Conservation (phyloP, 1,140 invertebrate species). For the Drosophila pectinifera region DNA sequence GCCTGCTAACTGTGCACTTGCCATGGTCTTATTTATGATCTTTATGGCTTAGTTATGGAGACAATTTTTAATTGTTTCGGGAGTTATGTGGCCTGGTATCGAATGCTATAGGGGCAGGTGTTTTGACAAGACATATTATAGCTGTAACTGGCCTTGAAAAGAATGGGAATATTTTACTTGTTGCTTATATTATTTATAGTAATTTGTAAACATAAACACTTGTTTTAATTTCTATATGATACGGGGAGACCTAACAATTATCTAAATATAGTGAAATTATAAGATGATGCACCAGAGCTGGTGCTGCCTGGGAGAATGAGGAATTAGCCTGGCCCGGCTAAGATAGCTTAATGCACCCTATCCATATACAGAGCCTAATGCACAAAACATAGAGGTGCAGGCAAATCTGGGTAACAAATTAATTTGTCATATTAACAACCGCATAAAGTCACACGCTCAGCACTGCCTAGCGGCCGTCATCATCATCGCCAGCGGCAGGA, state of each 20-base stretch:
- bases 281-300: conserved; percentile 1
- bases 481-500: conserved; percentile 33
- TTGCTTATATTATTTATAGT: background rate
- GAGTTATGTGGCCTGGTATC: conserved; percentile 5
- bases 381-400: conserved; percentile 43
- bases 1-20: conserved; percentile 54
- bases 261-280: background rate
- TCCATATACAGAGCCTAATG: conserved; percentile 55
- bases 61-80: conserved; percentile 50
- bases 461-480: conserved; percentile 46
- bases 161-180: background rate
- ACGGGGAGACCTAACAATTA: no score
- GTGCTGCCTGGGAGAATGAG: conserved; percentile 1
- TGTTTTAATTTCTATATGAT: no score
- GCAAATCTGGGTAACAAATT: conserved; percentile 78
- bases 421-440: conserved; percentile 83
- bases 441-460: conserved; percentile 80
- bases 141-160: background rate
- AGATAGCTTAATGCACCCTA: conserved; percentile 48
- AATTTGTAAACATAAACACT: no score
- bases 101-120: background rate
- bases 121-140: no score
- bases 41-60: conserved; percentile 30
- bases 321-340: conserved; percentile 18
- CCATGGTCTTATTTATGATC: conserved; percentile 46